phyloP scores from a whole-genome alignment of 2,888 invertebrate genomes.

The Pseudococcus longispinus region DNA sequence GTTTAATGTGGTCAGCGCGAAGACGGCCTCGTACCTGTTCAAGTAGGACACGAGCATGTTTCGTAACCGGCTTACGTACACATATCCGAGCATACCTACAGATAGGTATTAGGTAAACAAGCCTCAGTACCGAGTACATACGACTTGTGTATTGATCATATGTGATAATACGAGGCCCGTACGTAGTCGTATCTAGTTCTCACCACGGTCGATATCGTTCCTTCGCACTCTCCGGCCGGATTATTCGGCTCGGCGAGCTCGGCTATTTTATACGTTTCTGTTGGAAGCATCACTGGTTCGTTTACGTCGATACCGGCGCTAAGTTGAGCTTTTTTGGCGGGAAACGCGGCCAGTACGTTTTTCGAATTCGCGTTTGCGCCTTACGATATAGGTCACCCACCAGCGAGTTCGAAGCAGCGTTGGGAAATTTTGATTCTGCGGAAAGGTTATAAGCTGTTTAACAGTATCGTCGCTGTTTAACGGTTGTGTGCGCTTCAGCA shows the following conservation, averaged over 20 bases:
- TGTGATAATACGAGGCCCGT: not conserved
- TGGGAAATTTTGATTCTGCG: slow-evolving; percentile 39
- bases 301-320: not conserved
- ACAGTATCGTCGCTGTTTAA: slow-evolving; percentile 34
- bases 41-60: not conserved
- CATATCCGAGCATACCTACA: not conserved
- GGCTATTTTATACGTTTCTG: not conserved
- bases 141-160: not conserved
- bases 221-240: not conserved
- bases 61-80: not conserved
- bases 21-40: not conserved
- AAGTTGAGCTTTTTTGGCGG: slow-evolving; percentile 23
- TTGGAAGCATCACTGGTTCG: not conserved
- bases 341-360: slow-evolving; percentile 8
- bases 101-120: not conserved
- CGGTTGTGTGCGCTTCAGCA: slow-evolving; percentile 18
- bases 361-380: slow-evolving; percentile 36
- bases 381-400: not conserved
- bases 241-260: not conserved
- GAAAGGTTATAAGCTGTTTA: slow-evolving; percentile 19
- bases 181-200: not conserved
- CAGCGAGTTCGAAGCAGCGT: not conserved
- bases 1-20: not conserved
- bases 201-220: not conserved
- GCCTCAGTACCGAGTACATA: too few relatives aligned